Evolutionary conservation across 2,888 invertebrate species (phyloP).

Genomic region (Torymus auratus): DNA sequence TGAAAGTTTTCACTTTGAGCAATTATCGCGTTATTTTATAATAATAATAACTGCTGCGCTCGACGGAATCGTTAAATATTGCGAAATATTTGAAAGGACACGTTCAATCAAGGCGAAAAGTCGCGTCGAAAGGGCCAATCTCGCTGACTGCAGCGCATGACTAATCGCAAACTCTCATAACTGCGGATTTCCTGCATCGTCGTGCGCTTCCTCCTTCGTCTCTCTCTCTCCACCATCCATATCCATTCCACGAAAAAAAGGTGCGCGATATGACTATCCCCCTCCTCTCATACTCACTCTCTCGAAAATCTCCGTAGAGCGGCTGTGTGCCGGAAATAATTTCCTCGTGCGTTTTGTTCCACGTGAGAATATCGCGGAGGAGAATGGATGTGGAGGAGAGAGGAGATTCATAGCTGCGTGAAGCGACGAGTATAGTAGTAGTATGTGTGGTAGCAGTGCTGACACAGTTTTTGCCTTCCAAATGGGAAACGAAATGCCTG

Average conservation of each 20-base stretch:
- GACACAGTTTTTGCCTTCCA: slow-evolving; percentile 31
- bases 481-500: slow-evolving; percentile 17
- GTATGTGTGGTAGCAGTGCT: background rate
- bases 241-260: no score
- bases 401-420: slow-evolving; percentile 11
- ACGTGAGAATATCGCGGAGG: background rate
- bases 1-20: no score
- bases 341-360: slow-evolving; percentile 11
- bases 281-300: background rate
- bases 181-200: slow-evolving; percentile 36
- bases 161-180: slow-evolving; percentile 44
- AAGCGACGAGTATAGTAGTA: background rate
- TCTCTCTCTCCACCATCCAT: background rate
- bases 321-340: slow-evolving; percentile 30
- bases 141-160: slow-evolving; percentile 24
- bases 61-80: no score
- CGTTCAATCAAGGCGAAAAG: no score
- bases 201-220: background rate
- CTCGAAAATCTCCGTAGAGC: background rate
- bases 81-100: no score
- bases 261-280: background rate
- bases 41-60: no score
- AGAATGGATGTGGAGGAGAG: background rate
- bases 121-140: no score
- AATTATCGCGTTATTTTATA: no score